phyloP scores from a whole-genome alignment of 2,888 invertebrate genomes.

The Zygaena filipendulae region DNA sequence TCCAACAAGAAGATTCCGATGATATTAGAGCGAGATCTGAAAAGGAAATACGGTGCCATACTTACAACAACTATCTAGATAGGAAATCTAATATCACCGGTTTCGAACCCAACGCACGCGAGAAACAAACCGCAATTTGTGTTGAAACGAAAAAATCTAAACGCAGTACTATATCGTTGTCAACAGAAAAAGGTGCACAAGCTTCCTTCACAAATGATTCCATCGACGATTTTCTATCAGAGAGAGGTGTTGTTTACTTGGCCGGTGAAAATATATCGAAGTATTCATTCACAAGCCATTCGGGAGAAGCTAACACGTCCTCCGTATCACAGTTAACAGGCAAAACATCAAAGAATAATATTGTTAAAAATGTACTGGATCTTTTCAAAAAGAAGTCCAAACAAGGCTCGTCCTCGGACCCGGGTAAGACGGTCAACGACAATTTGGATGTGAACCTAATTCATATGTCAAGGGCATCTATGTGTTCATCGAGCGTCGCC shows the following conservation, averaged over 20 bases:
- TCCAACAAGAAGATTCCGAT: constrained; percentile 4
- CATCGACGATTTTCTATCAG: constrained; percentile 44
- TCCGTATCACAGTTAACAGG: constrained; percentile 25
- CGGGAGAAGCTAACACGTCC: constrained; percentile 23
- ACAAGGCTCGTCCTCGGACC: constrained; percentile 33
- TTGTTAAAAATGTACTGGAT: constrained; percentile 34
- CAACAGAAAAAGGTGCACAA: constrained; percentile 40
- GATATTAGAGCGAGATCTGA: constrained; percentile 25
- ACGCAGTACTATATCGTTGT: constrained; percentile 19
- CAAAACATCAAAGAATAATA: constrained; percentile 44
- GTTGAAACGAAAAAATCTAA: constrained; percentile 12
- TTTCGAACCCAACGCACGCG: constrained; percentile 10
- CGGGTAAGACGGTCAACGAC: constrained; percentile 27
- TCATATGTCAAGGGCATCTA: constrained; percentile 39
- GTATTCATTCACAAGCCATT: constrained; percentile 29
- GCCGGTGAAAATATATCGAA: constrained; percentile 35
- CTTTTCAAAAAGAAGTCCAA: constrained; percentile 30
- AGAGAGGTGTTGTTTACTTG: constrained; percentile 32
- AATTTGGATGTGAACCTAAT: constrained; percentile 35
- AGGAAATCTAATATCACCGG: constrained; percentile 15
- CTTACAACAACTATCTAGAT: constrained; percentile 26
- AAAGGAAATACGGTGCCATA: constrained; percentile 35
- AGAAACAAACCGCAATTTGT: too few relatives aligned
- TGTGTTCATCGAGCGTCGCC: constrained; percentile 33
- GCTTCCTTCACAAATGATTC: constrained; percentile 47